Conservation (phyloP, 2,113 vertebrate genomes). For the Rhea americana region DNA sequence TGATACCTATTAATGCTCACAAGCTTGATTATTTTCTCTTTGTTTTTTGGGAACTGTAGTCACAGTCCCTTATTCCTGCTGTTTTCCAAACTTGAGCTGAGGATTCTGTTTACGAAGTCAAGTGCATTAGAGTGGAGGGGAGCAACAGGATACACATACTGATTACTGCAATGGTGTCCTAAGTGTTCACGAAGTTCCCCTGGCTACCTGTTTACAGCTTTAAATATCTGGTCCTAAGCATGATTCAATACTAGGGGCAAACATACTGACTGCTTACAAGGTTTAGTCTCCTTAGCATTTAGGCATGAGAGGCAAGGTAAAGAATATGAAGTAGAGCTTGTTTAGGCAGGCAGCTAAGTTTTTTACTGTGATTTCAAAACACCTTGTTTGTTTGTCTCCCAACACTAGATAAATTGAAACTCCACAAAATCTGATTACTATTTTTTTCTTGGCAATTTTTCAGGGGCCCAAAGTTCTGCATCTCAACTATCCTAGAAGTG, state of each 20-base stretch:
- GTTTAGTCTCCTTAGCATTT: background rate
- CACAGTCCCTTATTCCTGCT: background rate
- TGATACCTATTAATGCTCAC: background rate
- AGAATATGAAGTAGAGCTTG: background rate
- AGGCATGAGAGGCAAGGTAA: background rate
- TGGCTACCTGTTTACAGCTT: background rate
- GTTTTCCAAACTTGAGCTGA: background rate
- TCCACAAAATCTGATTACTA: background rate
- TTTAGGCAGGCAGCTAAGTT: background rate
- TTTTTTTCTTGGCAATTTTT: slow-evolving; percentile 1
- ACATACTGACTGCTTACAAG: background rate
- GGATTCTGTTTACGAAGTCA: background rate
- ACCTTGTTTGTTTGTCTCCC: background rate
- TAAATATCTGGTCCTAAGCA: background rate
- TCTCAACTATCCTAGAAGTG: background rate
- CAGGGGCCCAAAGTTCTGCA: background rate
- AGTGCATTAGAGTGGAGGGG: background rate
- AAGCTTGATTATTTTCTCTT: background rate
- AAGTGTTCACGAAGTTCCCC: background rate
- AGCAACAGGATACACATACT: background rate
- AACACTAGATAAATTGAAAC: background rate
- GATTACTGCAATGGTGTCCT: background rate
- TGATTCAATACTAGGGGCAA: background rate
- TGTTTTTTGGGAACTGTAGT: background rate
- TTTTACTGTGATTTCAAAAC: background rate